Percentiles rank a stretch among this genome's conserved stretches.
These are phyloP conservation scores for Solenopsis fugax DNA, from an alignment of 1,140 invertebrate genomes.

Conservation along the genomic window DNA sequence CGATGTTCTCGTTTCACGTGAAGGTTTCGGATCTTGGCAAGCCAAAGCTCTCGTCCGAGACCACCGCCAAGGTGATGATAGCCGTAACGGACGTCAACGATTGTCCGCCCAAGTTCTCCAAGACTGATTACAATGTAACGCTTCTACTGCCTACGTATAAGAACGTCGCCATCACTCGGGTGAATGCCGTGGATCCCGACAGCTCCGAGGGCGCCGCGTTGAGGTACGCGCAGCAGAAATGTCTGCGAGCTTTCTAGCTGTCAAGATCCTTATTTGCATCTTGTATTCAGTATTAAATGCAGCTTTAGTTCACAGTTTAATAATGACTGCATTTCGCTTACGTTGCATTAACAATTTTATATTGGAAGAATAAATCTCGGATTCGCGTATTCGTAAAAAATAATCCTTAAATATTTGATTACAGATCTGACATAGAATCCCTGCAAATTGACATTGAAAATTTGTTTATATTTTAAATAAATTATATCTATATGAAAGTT, in stretches of 20 bases:
- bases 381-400: not conserved
- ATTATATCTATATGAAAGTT: too few species aligned
- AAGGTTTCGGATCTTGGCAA: conserved; percentile 95
- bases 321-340: not conserved
- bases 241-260: not conserved
- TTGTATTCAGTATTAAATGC: not conserved
- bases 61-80: conserved; percentile 91
- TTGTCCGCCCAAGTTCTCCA: conserved; percentile 92
- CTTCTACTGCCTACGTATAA: conserved; percentile 93
- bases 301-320: not conserved
- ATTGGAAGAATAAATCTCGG: not conserved
- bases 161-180: conserved; percentile 90
- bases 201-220: conserved; percentile 88
- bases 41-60: conserved; percentile 92
- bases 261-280: not conserved
- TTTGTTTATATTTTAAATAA: too few species aligned
- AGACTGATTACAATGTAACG: conserved; percentile 91
- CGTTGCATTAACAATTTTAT: not conserved
- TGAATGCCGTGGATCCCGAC: conserved; percentile 93
- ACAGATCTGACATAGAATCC: too few species aligned
- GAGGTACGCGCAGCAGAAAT: conserved; percentile 79
- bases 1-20: conserved; percentile 92
- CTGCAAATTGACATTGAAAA: too few species aligned
- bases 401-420: not conserved
- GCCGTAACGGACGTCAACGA: conserved; percentile 95